Conservation (phyloP, 2,888 invertebrate genomes). For the Tuta absoluta region DNA sequence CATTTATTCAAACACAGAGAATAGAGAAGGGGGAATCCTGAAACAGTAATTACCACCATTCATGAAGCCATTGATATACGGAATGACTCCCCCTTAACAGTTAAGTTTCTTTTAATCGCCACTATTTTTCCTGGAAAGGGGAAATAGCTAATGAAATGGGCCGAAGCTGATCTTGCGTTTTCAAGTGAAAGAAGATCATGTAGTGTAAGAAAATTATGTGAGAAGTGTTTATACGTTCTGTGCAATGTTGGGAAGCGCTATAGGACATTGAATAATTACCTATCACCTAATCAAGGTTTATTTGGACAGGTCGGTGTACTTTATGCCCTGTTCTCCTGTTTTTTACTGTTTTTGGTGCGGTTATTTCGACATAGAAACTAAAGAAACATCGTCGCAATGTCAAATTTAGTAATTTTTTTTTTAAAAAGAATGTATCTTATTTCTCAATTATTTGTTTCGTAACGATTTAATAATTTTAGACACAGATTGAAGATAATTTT, state of each 20-base stretch:
- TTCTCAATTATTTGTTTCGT: too few species aligned
- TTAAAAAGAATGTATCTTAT: too few species aligned
- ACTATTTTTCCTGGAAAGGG: conserved; percentile 9
- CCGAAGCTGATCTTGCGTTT: conserved; percentile 20
- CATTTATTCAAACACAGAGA: conserved; percentile 3
- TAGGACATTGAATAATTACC: too few species aligned
- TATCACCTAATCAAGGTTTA: too few species aligned
- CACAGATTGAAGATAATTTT: too few species aligned
- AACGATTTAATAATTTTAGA: too few species aligned
- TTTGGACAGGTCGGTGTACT: too few species aligned
- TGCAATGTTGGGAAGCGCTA: neutral
- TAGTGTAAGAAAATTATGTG: conserved; percentile 29
- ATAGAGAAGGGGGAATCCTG: neutral
- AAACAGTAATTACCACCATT: conserved; percentile 14
- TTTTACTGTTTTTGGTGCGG: too few species aligned
- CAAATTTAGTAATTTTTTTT: too few species aligned
- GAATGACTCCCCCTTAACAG: conserved; percentile 11
- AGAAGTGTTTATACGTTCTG: neutral
- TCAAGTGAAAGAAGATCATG: conserved; percentile 28
- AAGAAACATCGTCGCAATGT: too few species aligned
- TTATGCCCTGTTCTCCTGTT: too few species aligned
- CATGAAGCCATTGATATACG: conserved; percentile 14
- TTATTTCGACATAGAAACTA: too few species aligned
- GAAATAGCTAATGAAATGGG: conserved; percentile 30
- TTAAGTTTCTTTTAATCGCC: conserved; percentile 23